Base-by-base conservation (phyloP, 2,888 invertebrate genomes). In the Elysia crispata region DNA sequence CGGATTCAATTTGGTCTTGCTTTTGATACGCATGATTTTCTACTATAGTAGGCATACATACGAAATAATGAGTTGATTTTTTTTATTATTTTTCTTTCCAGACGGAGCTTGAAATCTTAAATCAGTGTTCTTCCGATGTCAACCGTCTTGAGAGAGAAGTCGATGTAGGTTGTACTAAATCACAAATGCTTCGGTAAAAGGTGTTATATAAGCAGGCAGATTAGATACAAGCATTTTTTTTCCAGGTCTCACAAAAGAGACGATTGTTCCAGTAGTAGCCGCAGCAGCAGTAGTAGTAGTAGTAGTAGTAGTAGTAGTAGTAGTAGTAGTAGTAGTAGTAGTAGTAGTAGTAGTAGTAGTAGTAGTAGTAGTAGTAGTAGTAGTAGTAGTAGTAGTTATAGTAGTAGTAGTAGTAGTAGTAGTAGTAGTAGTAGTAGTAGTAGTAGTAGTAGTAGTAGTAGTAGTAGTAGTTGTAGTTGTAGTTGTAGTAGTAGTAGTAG, bases 81-180 rank as follows among this genome's bases (percentile, higher is more conserved):
- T 3, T 41, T 41, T 41, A 57, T 80, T 74, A 13, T 81, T 30
- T 81, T 74, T 75, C 79, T 54, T 85, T 86, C 75, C 83, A 90
- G 90, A 81, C 69, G 18, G 89, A 90, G 78, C 82, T 90, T 13
- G 87, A 90, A 64, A 79, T 83, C n/a, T 80, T 90, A 60, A 90
- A 90, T 77, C 82, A 83, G 25, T 83, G 88, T 20, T 86, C 87
- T 50, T 77, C 84, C 30, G 89, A 89, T 73, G 88, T 90, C 25
- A 90, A 90, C 83, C 81, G 86, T 60, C 85, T 89, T 69, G 90
- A 90, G 84, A 89, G 87, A 81, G 89, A 90, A 79, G 83, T 90
- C 18, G 89, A 90, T 80, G 90, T 90, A 85, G 85, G 89, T 87
- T 54, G 15, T 64, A 15, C 20, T 62, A 28, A 28, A n/a, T 6